Base-by-base conservation (phyloP, 2,797 vertebrate species). In the Tangara arthus region DNA sequence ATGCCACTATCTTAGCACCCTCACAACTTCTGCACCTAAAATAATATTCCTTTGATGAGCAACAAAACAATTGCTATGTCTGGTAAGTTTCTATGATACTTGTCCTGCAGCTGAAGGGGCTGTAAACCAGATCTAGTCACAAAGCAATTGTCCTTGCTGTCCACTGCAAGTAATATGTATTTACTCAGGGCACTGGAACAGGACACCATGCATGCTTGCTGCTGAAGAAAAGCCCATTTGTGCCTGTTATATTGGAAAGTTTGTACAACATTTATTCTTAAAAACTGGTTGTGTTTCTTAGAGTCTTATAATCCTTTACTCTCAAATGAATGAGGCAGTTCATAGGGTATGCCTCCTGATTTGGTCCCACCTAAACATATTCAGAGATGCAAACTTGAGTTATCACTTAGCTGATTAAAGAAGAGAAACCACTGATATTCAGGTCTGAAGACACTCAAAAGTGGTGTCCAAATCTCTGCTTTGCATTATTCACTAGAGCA, bases 201-300 rank as follows among this genome's bases (percentile, higher is more conserved):
- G 84, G 90, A 96, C 52, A 39, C 57, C 57, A 92, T 52, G 94
- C 92, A 72, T 75, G 80, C 94, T 82, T 97, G 95, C 81, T 82
- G 32, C 82, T 93, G 88, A 97, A 97, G 94, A 97, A 97, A 97
- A 97, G 92, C 87, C 90, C 92, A 44, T 93, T 96, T 94, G 86
- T 97, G 86, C 59, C 85, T 75, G 66, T 94, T 72, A 91, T 44
- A 92, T 64, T 93, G 64, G 59, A 96, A 93, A 96, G 93, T 95
- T 92, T 95, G 91, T 96, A 89, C 63, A 66, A 72, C 70, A 94
- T 86, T 69, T 92, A 86, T 90, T 95, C 94, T 79, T 68, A 34
- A 79, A 92, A 88, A 52, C 10, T n/a, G 73, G 60, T 24, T 73
- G 18, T 37, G 16, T 73, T 94, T 76, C 46, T 84, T 56, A 39